Evolutionary conservation across 23 tunicate genomes (phyloP).

Genomic region (Trididemnum clinides): DNA sequence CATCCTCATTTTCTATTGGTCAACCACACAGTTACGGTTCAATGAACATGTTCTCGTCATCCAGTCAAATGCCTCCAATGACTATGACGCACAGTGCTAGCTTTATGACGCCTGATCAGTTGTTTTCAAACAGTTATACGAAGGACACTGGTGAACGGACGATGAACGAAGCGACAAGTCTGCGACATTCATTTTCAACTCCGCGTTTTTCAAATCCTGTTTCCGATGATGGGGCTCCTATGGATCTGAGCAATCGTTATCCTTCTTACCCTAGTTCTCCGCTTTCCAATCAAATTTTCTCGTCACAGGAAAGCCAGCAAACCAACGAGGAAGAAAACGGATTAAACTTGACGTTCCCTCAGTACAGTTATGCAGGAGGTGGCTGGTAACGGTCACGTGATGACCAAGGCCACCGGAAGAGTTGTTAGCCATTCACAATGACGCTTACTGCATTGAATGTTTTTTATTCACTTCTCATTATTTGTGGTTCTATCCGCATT

Average conservation of each 20-base stretch:
- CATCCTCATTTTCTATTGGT: not conserved
- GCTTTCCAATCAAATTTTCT: not conserved
- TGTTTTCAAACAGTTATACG: not conserved
- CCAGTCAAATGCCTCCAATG: not conserved
- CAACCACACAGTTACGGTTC: not conserved
- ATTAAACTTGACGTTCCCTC: not conserved
- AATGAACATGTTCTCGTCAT: not conserved
- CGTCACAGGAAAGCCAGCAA: not conserved
- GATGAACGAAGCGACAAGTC: not conserved
- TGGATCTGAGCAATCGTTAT: conserved; percentile 1
- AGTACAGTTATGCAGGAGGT: no score
- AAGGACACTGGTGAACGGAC: not conserved
- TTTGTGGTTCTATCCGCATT: no score
- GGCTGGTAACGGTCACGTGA: no score
- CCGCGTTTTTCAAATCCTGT: not conserved
- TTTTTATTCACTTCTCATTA: no score
- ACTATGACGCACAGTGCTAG: not conserved
- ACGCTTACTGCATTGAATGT: no score
- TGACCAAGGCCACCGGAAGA: no score
- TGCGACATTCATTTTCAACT: not conserved
- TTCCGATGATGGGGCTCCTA: not conserved
- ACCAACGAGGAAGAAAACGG: not conserved
- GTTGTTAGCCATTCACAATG: no score
- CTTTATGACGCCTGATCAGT: not conserved
- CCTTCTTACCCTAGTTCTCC: not conserved